Evolutionary conservation across 2,888 invertebrate genomes (phyloP).

Genomic region (Cylindroiulus punctatus): DNA sequence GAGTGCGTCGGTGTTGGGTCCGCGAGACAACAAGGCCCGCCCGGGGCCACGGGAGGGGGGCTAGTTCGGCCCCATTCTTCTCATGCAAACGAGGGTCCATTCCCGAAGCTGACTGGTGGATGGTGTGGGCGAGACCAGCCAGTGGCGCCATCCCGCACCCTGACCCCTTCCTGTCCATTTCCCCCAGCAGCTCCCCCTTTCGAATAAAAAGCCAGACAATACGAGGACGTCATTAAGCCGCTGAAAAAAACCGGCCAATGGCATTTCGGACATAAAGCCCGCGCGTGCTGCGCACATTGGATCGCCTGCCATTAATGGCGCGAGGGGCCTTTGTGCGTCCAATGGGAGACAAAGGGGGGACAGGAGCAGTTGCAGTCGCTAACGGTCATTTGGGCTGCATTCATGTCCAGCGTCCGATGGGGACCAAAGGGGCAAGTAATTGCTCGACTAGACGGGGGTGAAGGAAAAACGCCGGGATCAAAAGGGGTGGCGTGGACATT

Average conservation of each 20-base stretch:
- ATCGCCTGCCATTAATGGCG: neutral
- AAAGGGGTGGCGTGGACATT: neutral
- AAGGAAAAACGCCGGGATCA: neutral
- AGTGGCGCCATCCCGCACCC: neutral
- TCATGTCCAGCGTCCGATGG: neutral
- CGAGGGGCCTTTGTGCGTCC: constrained; percentile 2
- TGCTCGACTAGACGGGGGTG: neutral
- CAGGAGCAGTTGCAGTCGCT: neutral
- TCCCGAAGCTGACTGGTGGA: neutral
- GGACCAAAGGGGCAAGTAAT: neutral
- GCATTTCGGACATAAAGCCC: neutral
- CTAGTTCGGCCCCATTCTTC: neutral
- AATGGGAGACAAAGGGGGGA: neutral
- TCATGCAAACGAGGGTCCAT: neutral
- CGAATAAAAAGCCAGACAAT: neutral
- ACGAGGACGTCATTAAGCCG: neutral
- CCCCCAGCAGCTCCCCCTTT: neutral
- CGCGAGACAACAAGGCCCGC: neutral
- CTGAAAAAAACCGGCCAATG: neutral
- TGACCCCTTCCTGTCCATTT: neutral
- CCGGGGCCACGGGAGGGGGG: neutral
- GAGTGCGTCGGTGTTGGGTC: neutral
- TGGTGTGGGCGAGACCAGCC: neutral
- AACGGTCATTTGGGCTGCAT: neutral
- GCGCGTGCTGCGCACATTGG: constrained; percentile 1